Percentiles rank a stretch among this genome's conserved stretches.
These are phyloP conservation scores for Heliconius nattereri DNA, from an alignment of 1,140 invertebrate genomes.

Conservation along the genomic window DNA sequence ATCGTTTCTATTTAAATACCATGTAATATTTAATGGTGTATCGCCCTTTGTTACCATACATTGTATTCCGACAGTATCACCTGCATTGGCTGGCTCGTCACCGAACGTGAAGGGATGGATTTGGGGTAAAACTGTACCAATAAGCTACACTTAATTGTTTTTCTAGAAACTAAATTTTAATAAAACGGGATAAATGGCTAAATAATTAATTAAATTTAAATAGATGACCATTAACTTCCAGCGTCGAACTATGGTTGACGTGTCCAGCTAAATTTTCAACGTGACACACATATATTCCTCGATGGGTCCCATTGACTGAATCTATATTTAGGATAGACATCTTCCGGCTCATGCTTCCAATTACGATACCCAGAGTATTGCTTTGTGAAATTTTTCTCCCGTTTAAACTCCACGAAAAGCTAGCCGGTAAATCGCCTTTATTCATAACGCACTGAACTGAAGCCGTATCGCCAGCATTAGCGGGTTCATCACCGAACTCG, in stretches of 20 bases:
- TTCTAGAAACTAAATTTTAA: conserved; percentile 21
- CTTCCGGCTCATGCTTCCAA: conserved; percentile 86
- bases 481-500: conserved; percentile 86
- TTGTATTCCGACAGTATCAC: conserved; percentile 82
- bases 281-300: conserved; percentile 88
- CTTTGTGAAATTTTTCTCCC: conserved; percentile 71
- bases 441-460: conserved; percentile 90
- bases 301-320: conserved; percentile 86
- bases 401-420: conserved; percentile 89
- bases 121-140: conserved; percentile 83
- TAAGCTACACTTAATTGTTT: conserved; percentile 43
- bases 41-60: conserved; percentile 89
- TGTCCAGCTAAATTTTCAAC: conserved; percentile 82
- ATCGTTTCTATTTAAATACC: conserved; percentile 83
- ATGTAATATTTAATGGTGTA: conserved; percentile 87
- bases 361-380: conserved; percentile 67
- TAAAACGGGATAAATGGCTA: conserved; percentile 52
- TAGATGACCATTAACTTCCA: conserved; percentile 82
- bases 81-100: conserved; percentile 83
- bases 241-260: conserved; percentile 79
- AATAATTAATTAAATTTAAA: conserved; percentile 27
- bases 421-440: conserved; percentile 91
- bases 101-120: conserved; percentile 86
- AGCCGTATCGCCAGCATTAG: conserved; percentile 86
- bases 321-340: conserved; percentile 89